These are phyloP conservation scores for Leucopsar rothschildi DNA, from an alignment of 2,113 vertebrate genomes.

Conservation along the genomic window DNA sequence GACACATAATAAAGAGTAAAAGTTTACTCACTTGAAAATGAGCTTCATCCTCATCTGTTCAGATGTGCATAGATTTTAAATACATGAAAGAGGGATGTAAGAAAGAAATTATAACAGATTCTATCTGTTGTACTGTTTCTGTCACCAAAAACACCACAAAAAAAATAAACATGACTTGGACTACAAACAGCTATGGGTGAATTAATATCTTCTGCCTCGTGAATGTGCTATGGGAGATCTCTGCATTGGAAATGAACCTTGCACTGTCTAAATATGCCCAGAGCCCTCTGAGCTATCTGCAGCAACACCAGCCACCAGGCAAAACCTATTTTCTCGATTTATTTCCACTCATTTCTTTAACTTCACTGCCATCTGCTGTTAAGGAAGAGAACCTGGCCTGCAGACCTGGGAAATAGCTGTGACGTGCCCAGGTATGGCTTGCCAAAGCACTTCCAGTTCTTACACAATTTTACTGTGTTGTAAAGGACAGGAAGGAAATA, in stretches of 20 bases:
- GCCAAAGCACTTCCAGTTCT: background rate
- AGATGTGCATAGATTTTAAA: background rate
- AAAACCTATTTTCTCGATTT: background rate
- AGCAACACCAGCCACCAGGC: background rate
- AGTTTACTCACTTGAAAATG: slow-evolving; percentile 34
- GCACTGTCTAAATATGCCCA: background rate
- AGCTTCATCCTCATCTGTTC: slow-evolving; percentile 9
- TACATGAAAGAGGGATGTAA: background rate
- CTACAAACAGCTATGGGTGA: background rate
- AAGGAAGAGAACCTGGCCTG: background rate
- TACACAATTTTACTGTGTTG: background rate
- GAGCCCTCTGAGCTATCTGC: background rate
- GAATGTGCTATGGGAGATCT: background rate
- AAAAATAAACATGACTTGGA: background rate
- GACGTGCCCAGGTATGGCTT: background rate
- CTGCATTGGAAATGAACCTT: background rate
- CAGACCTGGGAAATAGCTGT: background rate
- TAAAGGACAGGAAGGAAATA: background rate
- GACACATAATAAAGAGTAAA: background rate
- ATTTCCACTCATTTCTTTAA: slow-evolving; percentile 66
- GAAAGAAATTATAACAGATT: background rate
- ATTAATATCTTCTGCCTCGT: background rate
- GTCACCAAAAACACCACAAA: background rate
- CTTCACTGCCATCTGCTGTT: slow-evolving; percentile 75
- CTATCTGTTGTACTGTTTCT: background rate